These are phyloP conservation scores for Xerus rutilus DNA, from an alignment of 2,797 vertebrate genomes.

Conservation along the genomic window DNA sequence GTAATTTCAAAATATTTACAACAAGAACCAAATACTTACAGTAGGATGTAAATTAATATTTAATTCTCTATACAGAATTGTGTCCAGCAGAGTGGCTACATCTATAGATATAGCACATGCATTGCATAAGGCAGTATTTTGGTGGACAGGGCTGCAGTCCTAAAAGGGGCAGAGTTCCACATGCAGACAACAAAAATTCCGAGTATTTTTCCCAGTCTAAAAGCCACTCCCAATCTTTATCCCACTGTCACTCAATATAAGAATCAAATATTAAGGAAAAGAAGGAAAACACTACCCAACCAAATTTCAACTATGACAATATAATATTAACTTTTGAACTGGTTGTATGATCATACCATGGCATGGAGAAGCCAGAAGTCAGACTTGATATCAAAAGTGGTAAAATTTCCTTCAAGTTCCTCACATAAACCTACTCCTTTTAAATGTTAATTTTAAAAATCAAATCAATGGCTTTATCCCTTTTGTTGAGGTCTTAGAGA, in stretches of 20 bases:
- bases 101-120: slow-evolving; percentile 64
- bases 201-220: slow-evolving; percentile 7
- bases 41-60: slow-evolving; percentile 74
- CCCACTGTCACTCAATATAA: slow-evolving; percentile 23
- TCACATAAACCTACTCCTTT: slow-evolving; percentile 31
- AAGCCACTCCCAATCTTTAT: slow-evolving; percentile 35
- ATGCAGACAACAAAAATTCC: slow-evolving; percentile 11
- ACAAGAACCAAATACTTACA: slow-evolving; percentile 76
- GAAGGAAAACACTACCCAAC: not conserved
- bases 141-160: slow-evolving; percentile 39
- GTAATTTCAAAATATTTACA: slow-evolving; percentile 65
- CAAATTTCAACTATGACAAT: slow-evolving; percentile 33
- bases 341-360: not conserved
- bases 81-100: slow-evolving; percentile 65
- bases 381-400: not conserved
- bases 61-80: slow-evolving; percentile 73
- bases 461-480: not conserved
- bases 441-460: slow-evolving; percentile 60
- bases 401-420: not conserved
- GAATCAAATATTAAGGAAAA: slow-evolving; percentile 42
- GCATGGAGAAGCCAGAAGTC: not conserved
- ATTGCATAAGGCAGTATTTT: slow-evolving; percentile 65
- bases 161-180: slow-evolving; percentile 51
- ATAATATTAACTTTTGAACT: not conserved
- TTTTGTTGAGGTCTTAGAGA: slow-evolving; percentile 31